Evolutionary conservation across 2,113 vertebrate species (phyloP), one percentile per base, ranked within the genome.

Genomic region (Pandion haliaetus): DNA sequence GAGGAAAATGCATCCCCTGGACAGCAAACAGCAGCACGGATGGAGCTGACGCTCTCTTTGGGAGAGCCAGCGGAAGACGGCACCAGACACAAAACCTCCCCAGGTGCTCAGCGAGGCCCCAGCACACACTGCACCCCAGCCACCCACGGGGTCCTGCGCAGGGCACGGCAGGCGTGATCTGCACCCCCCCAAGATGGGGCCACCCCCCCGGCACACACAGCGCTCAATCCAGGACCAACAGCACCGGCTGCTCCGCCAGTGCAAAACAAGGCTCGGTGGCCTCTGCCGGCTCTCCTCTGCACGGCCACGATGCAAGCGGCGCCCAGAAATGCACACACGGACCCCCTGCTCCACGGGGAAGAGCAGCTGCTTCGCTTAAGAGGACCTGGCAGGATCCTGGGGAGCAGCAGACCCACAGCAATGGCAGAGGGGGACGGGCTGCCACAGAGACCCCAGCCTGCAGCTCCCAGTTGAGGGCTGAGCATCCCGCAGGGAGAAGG

Each of bases 21-120:
- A 36, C 45, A 29, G 15, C 5, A 6, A 8, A 42, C 23, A 8
- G n/a, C 29, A 25, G 31, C 2, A 0, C 2, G 31, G 82, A 28
- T 0, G 21, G 82, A 65, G 69, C n/a, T 1, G 3, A 38, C 0
- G 2, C 34, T 52, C 4, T 0, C 0, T 9, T 13, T 5, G 58
- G 73, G 38, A 90, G 38, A 59, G 63, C 5, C 14, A 3, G 18
- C 2, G 12, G 36, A 24, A 2, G 32, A 9, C 9, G 0, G 31
- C 0, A 2, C 52, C 10, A 10, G 84, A 31, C 4, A 6, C 9
- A 9, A 63, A 89, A 59, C 2, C 9, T 34, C 52, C 31, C 19
- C 36, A 1, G 32, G 44, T 0, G 1, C 65, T 61, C 4, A 0
- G 67, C 7, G 0, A 62, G 81, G 66, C 52, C 40, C 1, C 0